Base-by-base conservation (phyloP, 1,140 invertebrate species). In the Drosophila rufa region DNA sequence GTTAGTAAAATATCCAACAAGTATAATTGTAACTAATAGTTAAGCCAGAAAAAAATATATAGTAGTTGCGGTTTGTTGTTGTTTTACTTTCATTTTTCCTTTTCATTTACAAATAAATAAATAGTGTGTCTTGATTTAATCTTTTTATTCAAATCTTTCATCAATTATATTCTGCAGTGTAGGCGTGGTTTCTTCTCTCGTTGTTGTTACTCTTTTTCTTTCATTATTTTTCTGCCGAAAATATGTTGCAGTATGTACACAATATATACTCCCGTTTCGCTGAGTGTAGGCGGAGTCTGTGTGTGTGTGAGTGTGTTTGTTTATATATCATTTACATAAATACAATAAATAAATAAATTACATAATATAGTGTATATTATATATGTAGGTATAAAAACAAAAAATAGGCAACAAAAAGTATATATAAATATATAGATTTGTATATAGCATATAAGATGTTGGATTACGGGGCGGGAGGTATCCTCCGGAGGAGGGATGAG, bases 1-100 rank as follows among this genome's bases (percentile, higher is more conserved):
- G 84, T 89, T 89, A 89, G 84, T 89, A 89, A 89, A 89, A 89
- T 89, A 89, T 90, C 78, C 81, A 89, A 89, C 84, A 89, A 89
- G 79, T 90, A 75, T 81, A 84, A 84, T 89, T 81, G 66, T 84
- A 89, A 89, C 85, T 89, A 89, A 89, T 90, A 89, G 70, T 84
- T 84, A 90, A 81, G 85, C 85, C 77, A 84, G 67, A 89, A 87
- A 78, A 77, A 79, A 73, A 75, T 64, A 87, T 80, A 71, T 80
- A 89, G 80, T 80, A 79, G 77, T 89, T 71, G 70, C 67, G 51
- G 70, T 51, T 79, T 75, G 40, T 68, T 83, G 40, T 42, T 6
- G 50, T 36, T 36, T 53, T 53, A 53, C 51, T 53, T 53, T 36
- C 51, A 3, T 53, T 53, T 53, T 12, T 4, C 22, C 8, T 22